Evolutionary conservation across 2,888 invertebrate species (phyloP).

Genomic region (Thelaira solivaga): DNA sequence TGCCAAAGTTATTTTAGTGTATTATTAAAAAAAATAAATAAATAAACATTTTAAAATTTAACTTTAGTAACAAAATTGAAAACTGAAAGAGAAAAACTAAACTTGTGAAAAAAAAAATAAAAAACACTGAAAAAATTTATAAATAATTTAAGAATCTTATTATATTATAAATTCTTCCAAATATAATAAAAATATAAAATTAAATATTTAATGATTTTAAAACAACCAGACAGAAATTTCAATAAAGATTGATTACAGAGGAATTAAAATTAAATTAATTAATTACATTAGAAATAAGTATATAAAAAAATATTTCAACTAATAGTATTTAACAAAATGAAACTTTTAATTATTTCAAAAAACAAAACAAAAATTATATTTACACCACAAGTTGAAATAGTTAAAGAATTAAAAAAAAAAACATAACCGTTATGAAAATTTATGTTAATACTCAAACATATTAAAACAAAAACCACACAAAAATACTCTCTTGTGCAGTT

Average conservation of each 20-base stretch:
- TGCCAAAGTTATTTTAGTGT: constrained; percentile 62
- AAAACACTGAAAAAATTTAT: constrained; percentile 27
- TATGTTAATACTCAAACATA: too few relatives aligned
- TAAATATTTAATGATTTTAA: constrained; percentile 40
- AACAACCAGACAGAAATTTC: constrained; percentile 22
- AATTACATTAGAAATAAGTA: constrained; percentile 34
- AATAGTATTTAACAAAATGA: constrained; percentile 1
- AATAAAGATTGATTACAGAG: constrained; percentile 38
- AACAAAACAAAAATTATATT: constrained; percentile 4
- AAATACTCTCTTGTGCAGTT: too few relatives aligned
- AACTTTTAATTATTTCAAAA: neutral
- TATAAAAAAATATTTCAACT: constrained; percentile 61
- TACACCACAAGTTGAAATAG: too few relatives aligned
- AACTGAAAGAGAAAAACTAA: constrained; percentile 10
- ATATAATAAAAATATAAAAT: constrained; percentile 30
- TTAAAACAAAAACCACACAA: too few relatives aligned
- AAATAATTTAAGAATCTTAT: constrained; percentile 36
- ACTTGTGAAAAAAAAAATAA: constrained; percentile 1
- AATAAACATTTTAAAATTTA: constrained; percentile 35
- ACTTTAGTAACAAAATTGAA: constrained; percentile 29
- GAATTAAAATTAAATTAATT: constrained; percentile 50
- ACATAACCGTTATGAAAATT: too few relatives aligned
- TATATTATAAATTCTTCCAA: constrained; percentile 55
- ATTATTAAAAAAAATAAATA: constrained; percentile 25
- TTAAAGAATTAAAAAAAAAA: too few relatives aligned